Conservation (phyloP, 2,797 vertebrate species). For the Poeciliopsis paucimaculata region DNA sequence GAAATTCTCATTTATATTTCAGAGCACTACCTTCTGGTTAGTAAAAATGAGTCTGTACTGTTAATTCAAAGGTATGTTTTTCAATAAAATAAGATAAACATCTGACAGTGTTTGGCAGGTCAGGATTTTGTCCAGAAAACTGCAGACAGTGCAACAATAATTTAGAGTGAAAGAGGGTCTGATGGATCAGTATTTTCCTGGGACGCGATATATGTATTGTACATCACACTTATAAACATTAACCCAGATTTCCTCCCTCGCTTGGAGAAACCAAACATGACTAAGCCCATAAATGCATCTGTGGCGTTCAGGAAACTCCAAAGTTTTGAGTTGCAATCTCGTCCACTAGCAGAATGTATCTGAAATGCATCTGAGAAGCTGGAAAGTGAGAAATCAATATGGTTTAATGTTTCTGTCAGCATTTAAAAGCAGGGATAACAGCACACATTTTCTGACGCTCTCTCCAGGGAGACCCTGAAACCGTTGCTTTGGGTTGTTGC, state of each 20-base stretch:
- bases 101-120: no score
- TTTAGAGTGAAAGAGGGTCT: no score
- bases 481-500: conserved; percentile 5
- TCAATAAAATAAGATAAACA: no score
- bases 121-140: no score
- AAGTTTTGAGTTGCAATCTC: neutral
- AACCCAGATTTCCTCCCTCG: neutral
- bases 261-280: neutral
- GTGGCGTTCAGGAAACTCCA: neutral
- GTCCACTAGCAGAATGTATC: neutral
- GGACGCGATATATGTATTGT: neutral
- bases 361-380: conserved; percentile 6
- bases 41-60: no score
- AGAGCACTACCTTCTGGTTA: no score
- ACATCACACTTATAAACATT: neutral
- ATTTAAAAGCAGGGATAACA: conserved; percentile 15
- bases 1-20: no score
- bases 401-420: neutral
- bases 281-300: neutral
- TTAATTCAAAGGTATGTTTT: no score
- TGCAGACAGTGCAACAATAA: no score
- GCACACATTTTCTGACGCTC: conserved; percentile 4
- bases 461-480: neutral
- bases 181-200: no score
- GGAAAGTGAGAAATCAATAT: neutral